These are phyloP conservation scores for Antheraea mylitta DNA, from an alignment of 1,140 invertebrate genomes.

Conservation along the genomic window DNA sequence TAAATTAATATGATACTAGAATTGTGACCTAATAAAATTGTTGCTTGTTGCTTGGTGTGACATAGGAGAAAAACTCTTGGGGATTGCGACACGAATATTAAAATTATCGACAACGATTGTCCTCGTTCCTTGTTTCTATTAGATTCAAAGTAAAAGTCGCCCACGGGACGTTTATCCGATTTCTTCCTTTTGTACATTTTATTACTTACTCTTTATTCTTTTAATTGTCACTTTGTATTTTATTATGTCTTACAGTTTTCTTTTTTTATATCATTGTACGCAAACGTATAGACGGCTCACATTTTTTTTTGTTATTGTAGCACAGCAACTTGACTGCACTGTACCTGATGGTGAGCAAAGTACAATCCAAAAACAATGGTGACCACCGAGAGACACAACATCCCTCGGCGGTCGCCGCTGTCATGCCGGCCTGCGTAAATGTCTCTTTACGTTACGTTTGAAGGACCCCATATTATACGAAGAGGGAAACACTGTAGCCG, in stretches of 20 bases:
- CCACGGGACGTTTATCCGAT: constrained; percentile 60
- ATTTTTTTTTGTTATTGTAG: too few relatives aligned
- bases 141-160: constrained; percentile 53
- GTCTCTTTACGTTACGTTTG: too few relatives aligned
- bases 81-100: constrained; percentile 62
- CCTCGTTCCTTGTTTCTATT: constrained; percentile 41
- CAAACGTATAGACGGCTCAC: too few relatives aligned
- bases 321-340: too few relatives aligned
- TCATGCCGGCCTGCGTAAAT: too few relatives aligned
- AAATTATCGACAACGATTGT: constrained; percentile 56
- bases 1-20: neutral
- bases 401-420: too few relatives aligned
- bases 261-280: constrained; percentile 17
- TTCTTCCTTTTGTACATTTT: constrained; percentile 48
- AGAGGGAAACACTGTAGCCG: too few relatives aligned
- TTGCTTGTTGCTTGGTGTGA: constrained; percentile 28
- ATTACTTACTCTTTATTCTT: constrained; percentile 25
- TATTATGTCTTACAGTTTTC: neutral
- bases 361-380: too few relatives aligned
- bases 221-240: constrained; percentile 13
- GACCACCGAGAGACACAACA: too few relatives aligned
- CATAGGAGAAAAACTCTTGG: constrained; percentile 38
- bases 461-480: too few relatives aligned
- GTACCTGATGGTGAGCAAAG: too few relatives aligned
- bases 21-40: constrained; percentile 26